phyloP scores from a whole-genome alignment of 2,113 vertebrate genomes.

The Meriones unguiculatus region DNA sequence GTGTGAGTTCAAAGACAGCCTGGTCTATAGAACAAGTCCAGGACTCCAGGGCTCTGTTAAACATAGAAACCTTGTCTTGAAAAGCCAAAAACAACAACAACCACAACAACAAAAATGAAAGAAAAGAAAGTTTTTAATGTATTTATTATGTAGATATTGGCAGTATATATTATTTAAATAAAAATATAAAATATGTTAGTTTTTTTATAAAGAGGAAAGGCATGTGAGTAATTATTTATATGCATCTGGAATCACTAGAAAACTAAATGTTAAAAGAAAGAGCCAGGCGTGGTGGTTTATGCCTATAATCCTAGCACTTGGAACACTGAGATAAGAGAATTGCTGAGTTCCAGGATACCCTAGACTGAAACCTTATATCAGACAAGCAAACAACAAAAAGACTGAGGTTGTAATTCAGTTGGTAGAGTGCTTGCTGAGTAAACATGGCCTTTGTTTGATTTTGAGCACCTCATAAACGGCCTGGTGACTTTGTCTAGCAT shows the following conservation, averaged over 20 bases:
- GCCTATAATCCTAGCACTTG: not conserved
- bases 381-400: not conserved
- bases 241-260: not conserved
- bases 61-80: too few relatives aligned
- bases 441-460: not conserved
- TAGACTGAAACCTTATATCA: not conserved
- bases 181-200: not conserved
- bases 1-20: too few relatives aligned
- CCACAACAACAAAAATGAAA: too few relatives aligned
- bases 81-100: too few relatives aligned
- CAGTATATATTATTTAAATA: constrained; percentile 36
- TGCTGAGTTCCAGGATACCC: not conserved
- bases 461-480: not conserved
- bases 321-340: not conserved
- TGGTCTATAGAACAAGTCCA: too few relatives aligned
- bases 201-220: constrained; percentile 7
- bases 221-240: constrained; percentile 30
- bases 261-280: constrained; percentile 1
- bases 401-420: not conserved
- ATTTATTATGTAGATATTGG: constrained; percentile 30
- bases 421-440: not conserved
- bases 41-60: too few relatives aligned
- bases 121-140: not conserved
- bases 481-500: not conserved
- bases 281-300: not conserved